Evolutionary conservation across 1,140 invertebrate genomes (phyloP), one percentile per base, ranked within the genome.

Genomic region (Platorchestia sp.): DNA sequence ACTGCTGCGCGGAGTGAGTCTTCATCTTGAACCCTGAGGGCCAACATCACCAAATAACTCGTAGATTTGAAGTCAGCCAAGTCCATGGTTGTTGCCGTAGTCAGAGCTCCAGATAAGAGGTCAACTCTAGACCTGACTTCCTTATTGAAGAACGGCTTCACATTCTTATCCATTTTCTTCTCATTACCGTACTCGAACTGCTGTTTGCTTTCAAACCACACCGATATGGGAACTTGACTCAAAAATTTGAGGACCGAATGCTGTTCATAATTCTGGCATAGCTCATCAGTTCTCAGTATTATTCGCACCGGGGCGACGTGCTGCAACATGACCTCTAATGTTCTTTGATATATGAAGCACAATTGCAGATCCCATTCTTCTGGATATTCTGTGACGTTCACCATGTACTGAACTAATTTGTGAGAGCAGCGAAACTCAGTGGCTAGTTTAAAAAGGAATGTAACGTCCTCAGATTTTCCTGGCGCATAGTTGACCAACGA

Each of bases 201-300:
- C 47, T 75, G 91, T 16, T 44, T 90, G 45, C 96, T 96, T 53
- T 96, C 96, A 36, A 96, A 95, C 96, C 96, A 96, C 19, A 96
- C 95, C 41, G 95, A 96, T 27, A 96, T 96, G n/a, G 96, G 95
- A n/a, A 96, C 96, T 10, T 96, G 86, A 27, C 95, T 95, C 7
- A 96, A 45, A 53, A 96, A 96, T n/a, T 75, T 90, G 10, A 96
- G 27, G 1, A 96, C 95, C n/a, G 45, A 41, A 53, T 45, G 45
- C n/a, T 95, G 86, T 86, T 96, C 96, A 41, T 95, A 95, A 42
- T 95, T 96, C n/a, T 95, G 93, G 19, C 95, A 95, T 16, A 93
- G 41, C 45, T 95, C 91, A 90, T 96, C 96, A 0, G 95, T 96
- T 51, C 95, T 91, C 19, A 96, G 93, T 45, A 96, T 96, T 43